Percentiles rank a stretch among this genome's conserved stretches.
Evolutionary conservation across 30 jellyfish, hydroid and myxozoan species (phyloP).

Genomic region (Hydractinia symbiolongicarpus): DNA sequence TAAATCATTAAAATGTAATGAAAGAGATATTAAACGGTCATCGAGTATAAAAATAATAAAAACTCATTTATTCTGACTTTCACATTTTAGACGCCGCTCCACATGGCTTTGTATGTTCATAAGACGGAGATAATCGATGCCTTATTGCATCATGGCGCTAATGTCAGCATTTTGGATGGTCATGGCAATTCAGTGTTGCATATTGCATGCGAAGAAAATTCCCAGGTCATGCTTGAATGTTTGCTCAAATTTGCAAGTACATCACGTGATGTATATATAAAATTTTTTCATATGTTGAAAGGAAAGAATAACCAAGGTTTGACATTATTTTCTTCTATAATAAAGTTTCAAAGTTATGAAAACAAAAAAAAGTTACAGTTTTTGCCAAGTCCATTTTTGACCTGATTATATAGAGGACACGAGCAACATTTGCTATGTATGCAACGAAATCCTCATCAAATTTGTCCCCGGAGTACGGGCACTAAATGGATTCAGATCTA

Average conservation of each 20-base stretch:
- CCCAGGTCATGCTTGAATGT: not conserved
- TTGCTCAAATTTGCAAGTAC: not conserved
- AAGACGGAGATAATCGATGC: not conserved
- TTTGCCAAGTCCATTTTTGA: too few relatives aligned
- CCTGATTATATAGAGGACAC: too few relatives aligned
- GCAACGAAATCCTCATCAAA: too few relatives aligned
- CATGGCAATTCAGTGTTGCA: slow-evolving; percentile 12
- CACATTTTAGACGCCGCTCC: slow-evolving; percentile 19
- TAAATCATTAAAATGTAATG: too few relatives aligned
- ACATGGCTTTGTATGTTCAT: slow-evolving; percentile 2
- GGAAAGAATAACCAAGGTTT: slow-evolving; percentile 8
- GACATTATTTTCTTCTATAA: not conserved
- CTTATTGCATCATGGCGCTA: slow-evolving; percentile 20
- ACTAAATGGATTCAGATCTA: too few relatives aligned
- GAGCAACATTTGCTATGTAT: too few relatives aligned
- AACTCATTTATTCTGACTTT: not conserved
- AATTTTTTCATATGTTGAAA: not conserved
- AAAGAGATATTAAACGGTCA: too few relatives aligned
- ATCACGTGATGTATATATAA: not conserved
- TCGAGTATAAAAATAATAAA: too few relatives aligned
- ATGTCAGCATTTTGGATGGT: slow-evolving; percentile 8
- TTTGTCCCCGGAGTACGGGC: too few relatives aligned
- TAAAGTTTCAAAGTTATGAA: not conserved
- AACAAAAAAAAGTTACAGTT: too few relatives aligned
- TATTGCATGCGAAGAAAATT: slow-evolving; percentile 23